Base-by-base conservation (phyloP, 1,140 invertebrate genomes). In the Teleopsis dalmanni region DNA sequence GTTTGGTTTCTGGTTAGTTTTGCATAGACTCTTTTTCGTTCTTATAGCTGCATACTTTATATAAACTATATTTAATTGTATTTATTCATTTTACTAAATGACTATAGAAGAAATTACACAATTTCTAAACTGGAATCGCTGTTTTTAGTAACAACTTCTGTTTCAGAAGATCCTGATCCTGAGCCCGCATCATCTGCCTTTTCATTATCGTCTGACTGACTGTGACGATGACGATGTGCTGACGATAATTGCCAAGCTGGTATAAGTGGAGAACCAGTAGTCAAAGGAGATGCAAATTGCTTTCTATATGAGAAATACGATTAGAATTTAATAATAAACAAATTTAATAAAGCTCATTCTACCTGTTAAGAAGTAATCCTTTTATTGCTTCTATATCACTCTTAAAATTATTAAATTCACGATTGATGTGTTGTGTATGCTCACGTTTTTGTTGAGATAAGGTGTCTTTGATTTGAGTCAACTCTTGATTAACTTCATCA, bases 351-450 rank as follows among this genome's bases (percentile, higher is more conserved):
- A n/a, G n/a, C n/a, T n/a, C n/a, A n/a, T n/a, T n/a, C n/a, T n/a
- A 46, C 44, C 84, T 82, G 59, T 83, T 85, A 21, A 88, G 69
- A 36, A 87, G 70, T 52, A 88, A 76, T 42, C 84, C 83, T 69
- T 87, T 88, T 27, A 88, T 78, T 55, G 83, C 84, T 52, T 83
- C 76, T 50, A 88, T 75, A 65, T 88, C 85, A 37, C 81, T 76
- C 61, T 86, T 85, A 49, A 88, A 74, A 50, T 81, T 79, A 57
- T 79, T 79, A 26, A 88, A 72, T 55, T 85, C 77, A 16, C 80
- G 46, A 68, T 72, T 65, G 26, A 81, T 57, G 48, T 73, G 75
- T 52, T 81, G 76, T 19, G 81, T 64, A 53, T 79, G 78, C 13
- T 71, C 67, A 52, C 77, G 76, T 27, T 62, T 59, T 41, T 67